Evolutionary conservation across 2,888 invertebrate genomes (phyloP), one percentile per base, ranked within the genome.

Genomic region (Plagodis dolabraria): DNA sequence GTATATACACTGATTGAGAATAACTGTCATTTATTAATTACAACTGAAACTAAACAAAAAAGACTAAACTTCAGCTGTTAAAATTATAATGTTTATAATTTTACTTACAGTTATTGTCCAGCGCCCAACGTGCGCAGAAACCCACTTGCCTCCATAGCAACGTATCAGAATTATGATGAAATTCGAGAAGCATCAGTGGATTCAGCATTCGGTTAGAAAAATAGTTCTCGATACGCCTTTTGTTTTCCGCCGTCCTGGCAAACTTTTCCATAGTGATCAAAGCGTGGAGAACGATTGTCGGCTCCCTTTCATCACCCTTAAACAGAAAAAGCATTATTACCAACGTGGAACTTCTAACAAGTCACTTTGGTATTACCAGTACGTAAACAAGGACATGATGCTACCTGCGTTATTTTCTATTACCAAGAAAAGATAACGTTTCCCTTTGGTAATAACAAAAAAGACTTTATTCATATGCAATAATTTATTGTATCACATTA

Each of bases 231-330:
- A 98, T 97, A 2, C 95, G 95, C 67, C 95, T 83, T 89, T 97
- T 98, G 86, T 98, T 98, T 83, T 97, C 97, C 82, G 97, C 97
- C 62, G 98, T 98, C 87, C 97, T 97, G 60, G 98, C 97, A 87
- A 98, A 98, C 83, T 98, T 98, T 85, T 98, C 98, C 75, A 98
- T 86, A 33, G 98, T 98, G 76, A 98, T 96, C 65, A 98, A 86
- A 36, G 98, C 96, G 88, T 97, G 97, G 56, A 98, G 90, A 55
- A 97, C 96, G 57, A 98, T 95, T 75, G 95, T 94, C 11, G 96
- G 95, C 77, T 97, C 95, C 48, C 94, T 93, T 63, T 80, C 70
- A 0, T 61, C 69, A 11, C 70, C 65, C 89, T 88, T 69, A 4
- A 64, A 58, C 7, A 69, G 66, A 60, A 42, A 57, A 53, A 42